Percentiles rank a stretch among this genome's conserved stretches.
Conservation (phyloP, 2,888 invertebrate species). For the Lumbricus terrestris region DNA sequence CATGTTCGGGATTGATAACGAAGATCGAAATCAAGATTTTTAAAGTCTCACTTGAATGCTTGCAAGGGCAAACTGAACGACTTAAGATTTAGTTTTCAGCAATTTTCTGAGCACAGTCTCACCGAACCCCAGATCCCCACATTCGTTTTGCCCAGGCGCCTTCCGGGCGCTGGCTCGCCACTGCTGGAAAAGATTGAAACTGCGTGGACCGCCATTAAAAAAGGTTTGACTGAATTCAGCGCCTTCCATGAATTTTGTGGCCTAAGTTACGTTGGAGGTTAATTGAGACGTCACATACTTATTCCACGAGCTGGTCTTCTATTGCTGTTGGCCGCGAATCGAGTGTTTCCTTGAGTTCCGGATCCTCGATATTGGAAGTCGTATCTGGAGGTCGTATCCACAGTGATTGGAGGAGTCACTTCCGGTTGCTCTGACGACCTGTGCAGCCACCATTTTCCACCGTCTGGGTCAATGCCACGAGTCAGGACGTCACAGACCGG, state of each 20-base stretch:
- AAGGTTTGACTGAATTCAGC: no score
- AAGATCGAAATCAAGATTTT: no score
- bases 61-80: no score
- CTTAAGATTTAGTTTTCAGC: no score
- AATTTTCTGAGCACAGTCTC: no score
- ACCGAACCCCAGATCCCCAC: no score
- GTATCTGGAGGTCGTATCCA: constrained; percentile 7
- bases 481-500: constrained; percentile 6
- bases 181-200: no score
- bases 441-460: neutral
- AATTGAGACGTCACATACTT: neutral
- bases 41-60: no score
- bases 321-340: neutral
- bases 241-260: neutral
- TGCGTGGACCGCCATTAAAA: no score
- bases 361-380: constrained; percentile 12
- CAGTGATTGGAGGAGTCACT: neutral
- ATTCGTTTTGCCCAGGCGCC: no score
- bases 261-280: neutral
- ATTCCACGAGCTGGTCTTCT: neutral
- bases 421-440: neutral
- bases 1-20: no score
- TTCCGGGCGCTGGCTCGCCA: no score
- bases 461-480: neutral
- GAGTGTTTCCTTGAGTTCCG: neutral